phyloP scores from a whole-genome alignment of 2,797 vertebrate species.

The Myotis findleyi region DNA sequence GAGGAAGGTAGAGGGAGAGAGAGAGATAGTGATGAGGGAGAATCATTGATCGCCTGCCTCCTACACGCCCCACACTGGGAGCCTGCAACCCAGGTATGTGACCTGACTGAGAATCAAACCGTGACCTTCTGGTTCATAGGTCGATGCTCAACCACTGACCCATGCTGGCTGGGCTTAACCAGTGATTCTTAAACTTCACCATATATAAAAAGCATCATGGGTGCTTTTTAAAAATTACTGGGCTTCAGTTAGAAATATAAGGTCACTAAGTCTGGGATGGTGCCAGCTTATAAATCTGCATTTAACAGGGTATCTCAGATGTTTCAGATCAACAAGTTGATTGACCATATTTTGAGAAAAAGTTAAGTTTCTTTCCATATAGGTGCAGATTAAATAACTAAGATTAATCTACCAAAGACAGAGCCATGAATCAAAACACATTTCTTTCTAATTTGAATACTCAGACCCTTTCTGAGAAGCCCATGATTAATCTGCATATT shows the following conservation, averaged over 20 bases:
- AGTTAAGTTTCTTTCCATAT: slow-evolving; percentile 28
- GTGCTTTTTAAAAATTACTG: slow-evolving; percentile 42
- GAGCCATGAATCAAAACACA: slow-evolving; percentile 18
- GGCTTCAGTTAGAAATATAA: slow-evolving; percentile 37
- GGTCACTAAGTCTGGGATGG: background rate
- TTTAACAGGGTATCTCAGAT: background rate
- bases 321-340: background rate
- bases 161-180: background rate
- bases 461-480: background rate
- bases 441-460: background rate
- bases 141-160: too few species aligned
- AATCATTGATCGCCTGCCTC: too few species aligned
- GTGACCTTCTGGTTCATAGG: too few species aligned
- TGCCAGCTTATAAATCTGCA: background rate
- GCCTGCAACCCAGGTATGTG: too few species aligned
- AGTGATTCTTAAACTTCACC: background rate
- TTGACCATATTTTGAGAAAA: slow-evolving; percentile 18
- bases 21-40: too few species aligned
- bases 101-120: too few species aligned
- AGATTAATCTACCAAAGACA: slow-evolving; percentile 27
- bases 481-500: background rate
- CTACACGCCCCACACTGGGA: too few species aligned
- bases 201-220: background rate
- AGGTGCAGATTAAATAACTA: slow-evolving; percentile 13
- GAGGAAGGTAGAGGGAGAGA: too few species aligned